phyloP scores from a whole-genome alignment of 2,797 vertebrate species.

The Moxostoma hubbsi region DNA sequence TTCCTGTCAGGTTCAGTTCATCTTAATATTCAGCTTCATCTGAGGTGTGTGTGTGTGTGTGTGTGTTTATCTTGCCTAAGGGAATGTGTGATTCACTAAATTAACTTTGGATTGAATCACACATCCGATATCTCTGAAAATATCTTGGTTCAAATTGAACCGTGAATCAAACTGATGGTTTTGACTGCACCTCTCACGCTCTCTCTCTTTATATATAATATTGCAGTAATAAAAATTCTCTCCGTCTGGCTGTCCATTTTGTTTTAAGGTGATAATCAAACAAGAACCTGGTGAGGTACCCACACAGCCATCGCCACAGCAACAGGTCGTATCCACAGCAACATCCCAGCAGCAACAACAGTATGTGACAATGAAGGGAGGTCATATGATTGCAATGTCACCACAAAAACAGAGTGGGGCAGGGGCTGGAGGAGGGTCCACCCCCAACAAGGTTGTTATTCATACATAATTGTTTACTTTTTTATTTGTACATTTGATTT shows the following conservation, averaged over 20 bases:
- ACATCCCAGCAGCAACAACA: constrained; percentile 83
- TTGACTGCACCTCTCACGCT: neutral
- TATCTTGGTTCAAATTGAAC: constrained; percentile 24
- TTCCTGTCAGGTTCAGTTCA: constrained; percentile 20
- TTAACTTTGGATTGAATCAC: constrained; percentile 23
- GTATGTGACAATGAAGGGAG: constrained; percentile 94
- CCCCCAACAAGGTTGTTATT: constrained; percentile 83
- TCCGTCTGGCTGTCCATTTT: neutral
- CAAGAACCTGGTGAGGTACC: constrained; percentile 94
- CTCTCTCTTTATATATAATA: neutral
- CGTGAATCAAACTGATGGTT: constrained; percentile 34
- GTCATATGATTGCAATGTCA: constrained; percentile 94
- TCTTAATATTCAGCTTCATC: constrained; percentile 4
- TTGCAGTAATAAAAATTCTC: neutral
- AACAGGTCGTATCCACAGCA: constrained; percentile 77
- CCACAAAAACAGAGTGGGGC: constrained; percentile 87
- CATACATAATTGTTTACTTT: neutral
- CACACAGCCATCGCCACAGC: constrained; percentile 74
- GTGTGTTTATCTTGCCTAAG: neutral
- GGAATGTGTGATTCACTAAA: constrained; percentile 15
- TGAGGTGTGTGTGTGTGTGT: neutral
- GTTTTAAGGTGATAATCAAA: constrained; percentile 94
- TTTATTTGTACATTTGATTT: neutral
- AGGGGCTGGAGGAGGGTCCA: constrained; percentile 73
- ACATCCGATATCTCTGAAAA: constrained; percentile 12